Base-by-base conservation (phyloP, 2,113 vertebrate genomes). In the Hippocampus barbouri region DNA sequence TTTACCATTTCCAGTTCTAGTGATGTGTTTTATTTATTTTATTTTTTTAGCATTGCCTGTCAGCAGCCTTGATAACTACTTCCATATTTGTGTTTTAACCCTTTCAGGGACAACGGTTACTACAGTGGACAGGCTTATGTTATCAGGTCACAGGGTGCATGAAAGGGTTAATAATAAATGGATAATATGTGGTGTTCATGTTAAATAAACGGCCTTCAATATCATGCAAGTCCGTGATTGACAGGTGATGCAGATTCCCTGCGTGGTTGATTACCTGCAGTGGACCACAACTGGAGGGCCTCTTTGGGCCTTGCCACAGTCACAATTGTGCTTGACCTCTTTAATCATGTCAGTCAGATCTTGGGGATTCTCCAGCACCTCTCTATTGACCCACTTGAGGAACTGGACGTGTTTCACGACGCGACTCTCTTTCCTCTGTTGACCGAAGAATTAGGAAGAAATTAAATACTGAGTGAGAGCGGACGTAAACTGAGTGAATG, bases 331-430 rank as follows among this genome's bases (percentile, higher is more conserved):
- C 81, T 91, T 95, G 12, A 97, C 82, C 18, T 60, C 84, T 77
- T 83, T 90, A 54, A 97, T 93, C 93, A 98, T 91, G 63, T 89
- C 86, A 8, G 93, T 77, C 67, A 99, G 79, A 2, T 94, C 93
- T 59, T 89, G 88, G 45, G 94, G 79, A 8, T 87, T 91, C 81
- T 91, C 86, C 0, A 96, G 97, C 69, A 96, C 77, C 40, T 86
- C 86, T 10, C 65, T 73, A n/a, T n/a, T 73, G 9, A 2, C 81
- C 97, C 97, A 98, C 25, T 91, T 92, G 30, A 89, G 78, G 78
- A 93, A 96, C 49, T 98, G 95, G 84, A 94, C 96, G 69, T 98
- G 95, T 75, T 90, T 93, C 51, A 98, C 89, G 5, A 83, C 83
- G 41, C 90, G 92, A 11, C 70, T 81, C 0, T 97, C 96, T 92